Evolutionary conservation across 2,888 invertebrate genomes (phyloP).

Genomic region (Macrosiphum euphorbiae): DNA sequence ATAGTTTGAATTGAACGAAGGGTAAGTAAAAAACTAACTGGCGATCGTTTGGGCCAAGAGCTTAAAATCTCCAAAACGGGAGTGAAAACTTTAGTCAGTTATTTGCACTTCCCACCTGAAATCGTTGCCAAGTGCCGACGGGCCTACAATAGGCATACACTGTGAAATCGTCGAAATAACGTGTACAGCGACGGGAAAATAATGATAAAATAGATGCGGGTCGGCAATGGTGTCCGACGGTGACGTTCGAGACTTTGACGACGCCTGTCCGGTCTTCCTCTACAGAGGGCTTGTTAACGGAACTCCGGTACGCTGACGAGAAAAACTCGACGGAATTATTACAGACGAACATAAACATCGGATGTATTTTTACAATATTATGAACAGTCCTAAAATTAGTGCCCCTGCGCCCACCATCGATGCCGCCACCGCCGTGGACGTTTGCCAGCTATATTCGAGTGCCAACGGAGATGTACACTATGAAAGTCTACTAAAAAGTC

Average conservation of each 20-base stretch:
- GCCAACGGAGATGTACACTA: conserved; percentile 19
- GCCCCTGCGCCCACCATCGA: neutral
- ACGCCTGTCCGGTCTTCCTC: neutral
- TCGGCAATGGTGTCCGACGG: neutral
- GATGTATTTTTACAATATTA: conserved; percentile 34
- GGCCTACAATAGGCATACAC: neutral
- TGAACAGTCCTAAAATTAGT: conserved; percentile 37
- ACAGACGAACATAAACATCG: conserved; percentile 26
- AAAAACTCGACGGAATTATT: conserved; percentile 9
- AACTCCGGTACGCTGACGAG: neutral
- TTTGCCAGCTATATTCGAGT: conserved; percentile 20
- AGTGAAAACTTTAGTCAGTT: neutral
- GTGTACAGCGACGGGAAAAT: neutral
- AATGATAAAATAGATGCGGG: neutral
- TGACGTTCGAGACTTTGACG: neutral
- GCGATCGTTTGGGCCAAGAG: neutral
- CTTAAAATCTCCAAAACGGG: neutral
- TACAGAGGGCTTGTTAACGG: neutral
- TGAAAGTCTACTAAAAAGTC: conserved; percentile 38
- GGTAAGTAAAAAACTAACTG: neutral
- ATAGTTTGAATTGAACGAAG: neutral
- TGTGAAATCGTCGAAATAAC: neutral
- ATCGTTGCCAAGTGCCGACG: neutral
- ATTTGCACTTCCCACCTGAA: neutral
- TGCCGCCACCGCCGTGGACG: conserved; percentile 23